A percentile compares a stretch with the other conserved stretches of the same genome.
Conservation (phyloP, 2,113 vertebrate genomes). For the Synodontis membranacea region DNA sequence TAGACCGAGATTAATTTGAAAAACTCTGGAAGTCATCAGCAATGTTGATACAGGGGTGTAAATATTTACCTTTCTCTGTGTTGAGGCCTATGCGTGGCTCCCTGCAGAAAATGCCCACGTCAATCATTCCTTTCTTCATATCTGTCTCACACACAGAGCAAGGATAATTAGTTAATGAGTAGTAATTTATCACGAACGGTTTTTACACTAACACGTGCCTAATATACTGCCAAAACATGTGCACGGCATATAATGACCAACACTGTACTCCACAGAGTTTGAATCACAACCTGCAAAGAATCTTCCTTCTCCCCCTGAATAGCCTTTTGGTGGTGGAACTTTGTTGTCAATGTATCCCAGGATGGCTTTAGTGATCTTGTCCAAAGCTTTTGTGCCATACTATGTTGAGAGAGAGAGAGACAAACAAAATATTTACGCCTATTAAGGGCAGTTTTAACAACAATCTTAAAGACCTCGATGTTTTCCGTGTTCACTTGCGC, state of each 20-base stretch:
- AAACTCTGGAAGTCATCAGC: background rate
- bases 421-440: constrained; percentile 9
- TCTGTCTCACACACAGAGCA: constrained; percentile 72
- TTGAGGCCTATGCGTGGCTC: constrained; percentile 79
- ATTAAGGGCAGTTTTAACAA: background rate
- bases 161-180: background rate
- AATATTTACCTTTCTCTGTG: constrained; percentile 85
- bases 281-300: constrained; percentile 83
- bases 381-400: constrained; percentile 92
- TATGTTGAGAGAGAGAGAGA: constrained; percentile 55
- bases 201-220: background rate
- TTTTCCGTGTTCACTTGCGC: background rate
- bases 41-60: background rate
- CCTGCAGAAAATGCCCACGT: constrained; percentile 87
- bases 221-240: background rate
- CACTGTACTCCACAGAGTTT: background rate
- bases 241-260: background rate
- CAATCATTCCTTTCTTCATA: constrained; percentile 91
- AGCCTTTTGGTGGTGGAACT: constrained; percentile 86
- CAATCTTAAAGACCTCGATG: background rate
- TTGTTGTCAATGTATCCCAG: constrained; percentile 84
- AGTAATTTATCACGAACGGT: background rate
- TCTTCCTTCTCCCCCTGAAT: constrained; percentile 75
- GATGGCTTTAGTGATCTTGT: constrained; percentile 89
- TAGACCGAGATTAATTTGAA: background rate